Percentiles rank a stretch among this genome's conserved stretches.
phyloP scores from a whole-genome alignment of 64 coral and sea anemone species.

The Stylophora pistillata region DNA sequence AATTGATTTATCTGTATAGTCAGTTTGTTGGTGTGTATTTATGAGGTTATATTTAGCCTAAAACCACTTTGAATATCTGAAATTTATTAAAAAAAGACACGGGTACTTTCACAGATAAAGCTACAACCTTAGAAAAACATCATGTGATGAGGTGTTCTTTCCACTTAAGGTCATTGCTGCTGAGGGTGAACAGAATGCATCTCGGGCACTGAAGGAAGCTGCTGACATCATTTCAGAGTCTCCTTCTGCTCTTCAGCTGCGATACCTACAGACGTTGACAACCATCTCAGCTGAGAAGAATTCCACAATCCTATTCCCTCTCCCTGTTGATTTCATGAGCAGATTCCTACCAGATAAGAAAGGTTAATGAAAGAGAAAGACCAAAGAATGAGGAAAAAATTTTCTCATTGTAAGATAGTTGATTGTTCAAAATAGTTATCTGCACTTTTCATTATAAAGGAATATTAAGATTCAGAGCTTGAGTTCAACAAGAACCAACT shows the following conservation, averaged over 20 bases:
- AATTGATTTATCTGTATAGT: too few relatives aligned
- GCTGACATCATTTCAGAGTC: slow-evolving; percentile 77
- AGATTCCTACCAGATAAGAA: slow-evolving; percentile 47
- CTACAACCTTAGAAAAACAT: neutral
- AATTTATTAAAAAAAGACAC: too few relatives aligned
- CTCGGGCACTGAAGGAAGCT: slow-evolving; percentile 78
- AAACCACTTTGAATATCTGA: too few relatives aligned
- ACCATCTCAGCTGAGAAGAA: slow-evolving; percentile 85
- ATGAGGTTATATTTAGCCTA: too few relatives aligned
- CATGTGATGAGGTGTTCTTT: neutral
- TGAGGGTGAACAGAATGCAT: slow-evolving; percentile 83
- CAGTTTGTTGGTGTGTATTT: too few relatives aligned
- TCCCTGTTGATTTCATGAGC: slow-evolving; percentile 66
- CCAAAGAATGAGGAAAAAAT: neutral
- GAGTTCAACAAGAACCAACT: too few relatives aligned
- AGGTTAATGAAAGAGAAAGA: neutral
- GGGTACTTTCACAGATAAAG: too few relatives aligned
- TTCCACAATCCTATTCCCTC: slow-evolving; percentile 77
- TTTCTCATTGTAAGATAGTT: neutral
- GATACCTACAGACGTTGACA: slow-evolving; percentile 76
- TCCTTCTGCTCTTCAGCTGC: slow-evolving; percentile 68
- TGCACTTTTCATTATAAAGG: neutral
- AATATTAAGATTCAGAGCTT: too few relatives aligned
- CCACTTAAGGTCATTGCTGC: slow-evolving; percentile 76
- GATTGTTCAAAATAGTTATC: neutral